Base-by-base conservation (phyloP, 1,140 invertebrate species). In the Wasmannia auropunctata region DNA sequence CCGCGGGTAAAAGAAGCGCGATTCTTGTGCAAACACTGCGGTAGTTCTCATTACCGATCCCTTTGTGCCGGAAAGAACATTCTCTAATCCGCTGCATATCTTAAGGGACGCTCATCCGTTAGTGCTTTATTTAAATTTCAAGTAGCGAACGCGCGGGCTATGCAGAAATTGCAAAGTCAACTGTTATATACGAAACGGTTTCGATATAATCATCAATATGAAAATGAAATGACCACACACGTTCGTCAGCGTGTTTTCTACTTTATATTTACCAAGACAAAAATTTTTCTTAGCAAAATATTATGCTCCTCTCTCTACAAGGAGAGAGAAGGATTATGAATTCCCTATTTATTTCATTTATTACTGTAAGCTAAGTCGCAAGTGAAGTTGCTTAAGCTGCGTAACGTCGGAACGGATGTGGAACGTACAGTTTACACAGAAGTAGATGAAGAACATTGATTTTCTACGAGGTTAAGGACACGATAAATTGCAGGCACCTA, bases 381-480 rank as follows among this genome's bases (percentile, higher is more conserved):
- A 51, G n/a, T 6, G 10, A 11, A 19, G 43, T 19, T 77, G 28
- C 2, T 70, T 22, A 70, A 56, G 14, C 10, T 25, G 43, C 22
- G 40, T 60, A 31, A 54, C 16, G 28, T 63, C n/a, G 37, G 3
- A 7, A 6, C 5, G 25, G 25, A 43, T 60, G 19, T 54, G 28
- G 67, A 60, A 60, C 19, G 5, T 63, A 63, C 25, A 63, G 28
- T 43, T 46, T 7, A 40, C 28, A 34, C n/a, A 67, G 11, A 67
- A 49, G 54, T 75, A 75, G 16, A 28, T 14, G 58, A 90, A 83
- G 85, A 92, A 86, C 90, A 93, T 93, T 92, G 92, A 93, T 93
- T 93, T 93, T 87, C 84, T 67, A 67, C 60, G 88, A 92, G 92
- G 92, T 93, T 92, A 92, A 93, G 92, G 91, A 91, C 90, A 93